A percentile compares a stretch with the other conserved stretches of the same genome.
phyloP scores from a whole-genome alignment of 1,140 invertebrate species.

The Dolichoris vasculosae region DNA sequence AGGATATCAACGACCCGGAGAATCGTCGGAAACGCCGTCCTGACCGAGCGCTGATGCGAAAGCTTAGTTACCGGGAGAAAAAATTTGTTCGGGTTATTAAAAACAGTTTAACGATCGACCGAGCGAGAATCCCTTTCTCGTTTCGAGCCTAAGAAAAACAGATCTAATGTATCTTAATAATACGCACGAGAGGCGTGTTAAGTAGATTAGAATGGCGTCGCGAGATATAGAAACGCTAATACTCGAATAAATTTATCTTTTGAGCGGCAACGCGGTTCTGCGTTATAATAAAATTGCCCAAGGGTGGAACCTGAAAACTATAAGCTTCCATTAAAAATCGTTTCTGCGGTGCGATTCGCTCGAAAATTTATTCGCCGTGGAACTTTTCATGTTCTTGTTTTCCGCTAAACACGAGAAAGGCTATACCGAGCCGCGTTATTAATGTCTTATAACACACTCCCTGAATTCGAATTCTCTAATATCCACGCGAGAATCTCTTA shows the following conservation, averaged over 20 bases:
- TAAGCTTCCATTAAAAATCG: background rate
- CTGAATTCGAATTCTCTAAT: too few species aligned
- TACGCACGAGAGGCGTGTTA: background rate
- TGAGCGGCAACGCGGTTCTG: background rate
- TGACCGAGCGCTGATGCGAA: too few species aligned
- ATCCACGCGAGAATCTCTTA: background rate
- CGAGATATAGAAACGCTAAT: background rate
- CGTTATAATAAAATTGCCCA: background rate
- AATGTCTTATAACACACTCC: background rate
- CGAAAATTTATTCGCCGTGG: background rate
- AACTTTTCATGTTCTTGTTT: background rate
- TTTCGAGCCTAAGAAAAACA: background rate
- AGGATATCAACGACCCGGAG: too few species aligned
- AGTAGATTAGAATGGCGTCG: background rate
- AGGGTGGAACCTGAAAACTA: background rate
- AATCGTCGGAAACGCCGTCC: too few species aligned
- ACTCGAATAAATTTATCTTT: slow-evolving; percentile 9
- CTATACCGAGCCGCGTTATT: background rate
- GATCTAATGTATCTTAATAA: background rate
- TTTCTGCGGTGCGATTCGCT: background rate
- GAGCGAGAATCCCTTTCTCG: too few species aligned
- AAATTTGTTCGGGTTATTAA: too few species aligned
- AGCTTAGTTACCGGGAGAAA: too few species aligned
- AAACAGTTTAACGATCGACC: too few species aligned
- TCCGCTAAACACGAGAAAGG: background rate